A percentile compares a stretch with the other conserved stretches of the same genome.
Conservation (phyloP, 2,113 vertebrate species). For the Drymodes brunneopygia region DNA sequence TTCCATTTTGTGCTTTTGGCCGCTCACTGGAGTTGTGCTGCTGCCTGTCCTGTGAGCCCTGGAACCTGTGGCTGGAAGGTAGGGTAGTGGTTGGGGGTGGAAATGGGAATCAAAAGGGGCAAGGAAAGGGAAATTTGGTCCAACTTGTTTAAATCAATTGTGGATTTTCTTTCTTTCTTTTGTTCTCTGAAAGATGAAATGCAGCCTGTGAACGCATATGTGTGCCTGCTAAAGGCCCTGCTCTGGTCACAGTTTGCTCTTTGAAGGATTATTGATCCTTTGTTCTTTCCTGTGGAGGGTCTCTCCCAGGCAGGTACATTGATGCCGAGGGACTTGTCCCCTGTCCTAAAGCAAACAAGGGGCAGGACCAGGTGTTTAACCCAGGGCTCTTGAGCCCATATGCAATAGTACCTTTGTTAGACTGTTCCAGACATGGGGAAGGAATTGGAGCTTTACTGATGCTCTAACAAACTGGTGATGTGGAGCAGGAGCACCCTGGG, state of each 20-base stretch:
- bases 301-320: background rate
- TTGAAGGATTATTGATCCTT: background rate
- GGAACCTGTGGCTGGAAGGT: background rate
- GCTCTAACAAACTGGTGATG: background rate
- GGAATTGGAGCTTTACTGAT: slow-evolving; percentile 22
- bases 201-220: background rate
- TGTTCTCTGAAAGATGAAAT: background rate
- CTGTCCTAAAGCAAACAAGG: background rate
- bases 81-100: rapidly evolving
- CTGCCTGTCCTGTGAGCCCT: background rate
- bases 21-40: background rate
- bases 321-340: background rate
- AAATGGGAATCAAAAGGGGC: background rate
- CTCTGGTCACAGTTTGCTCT: background rate
- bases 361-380: background rate
- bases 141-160: background rate
- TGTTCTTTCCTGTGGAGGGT: background rate
- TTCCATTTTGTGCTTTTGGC: background rate
- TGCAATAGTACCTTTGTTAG: background rate
- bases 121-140: background rate
- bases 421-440: background rate
- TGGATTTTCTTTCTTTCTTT: background rate
- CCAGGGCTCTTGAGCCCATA: background rate
- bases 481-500: background rate
- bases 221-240: background rate